These are phyloP conservation scores for Heloderma charlesbogerti DNA, from an alignment of 2,113 vertebrate species.

Conservation along the genomic window DNA sequence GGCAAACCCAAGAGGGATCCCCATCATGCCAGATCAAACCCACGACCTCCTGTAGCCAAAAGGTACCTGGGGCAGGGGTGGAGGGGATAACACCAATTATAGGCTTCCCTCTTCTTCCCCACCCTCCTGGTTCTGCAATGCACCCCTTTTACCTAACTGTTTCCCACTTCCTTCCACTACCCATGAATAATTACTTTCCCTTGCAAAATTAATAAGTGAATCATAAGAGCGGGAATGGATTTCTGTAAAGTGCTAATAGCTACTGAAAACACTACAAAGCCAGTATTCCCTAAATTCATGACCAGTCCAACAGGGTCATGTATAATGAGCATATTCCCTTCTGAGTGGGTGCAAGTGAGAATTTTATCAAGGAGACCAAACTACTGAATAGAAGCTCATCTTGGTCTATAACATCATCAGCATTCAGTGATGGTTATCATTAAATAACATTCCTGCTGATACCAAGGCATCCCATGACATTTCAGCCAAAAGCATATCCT, in stretches of 20 bases:
- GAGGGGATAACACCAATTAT: neutral
- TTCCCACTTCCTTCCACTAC: neutral
- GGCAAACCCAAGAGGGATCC: neutral
- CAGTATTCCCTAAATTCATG: neutral
- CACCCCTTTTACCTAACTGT: neutral
- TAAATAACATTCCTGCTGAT: too few species aligned
- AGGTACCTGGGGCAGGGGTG: too few species aligned
- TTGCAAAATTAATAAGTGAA: neutral
- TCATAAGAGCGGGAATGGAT: neutral
- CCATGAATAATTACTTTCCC: neutral
- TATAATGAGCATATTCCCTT: neutral
- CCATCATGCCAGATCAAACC: neutral
- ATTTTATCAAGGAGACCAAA: neutral
- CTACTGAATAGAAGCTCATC: too few species aligned
- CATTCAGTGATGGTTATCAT: too few species aligned
- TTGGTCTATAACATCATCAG: too few species aligned
- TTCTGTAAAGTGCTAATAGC: neutral
- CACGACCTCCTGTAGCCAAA: slow-evolving; percentile 5
- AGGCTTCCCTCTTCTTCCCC: neutral
- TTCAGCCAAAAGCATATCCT: too few species aligned
- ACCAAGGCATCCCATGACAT: too few species aligned
- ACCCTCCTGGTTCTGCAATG: neutral
- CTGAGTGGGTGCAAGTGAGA: neutral
- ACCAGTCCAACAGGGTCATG: neutral
- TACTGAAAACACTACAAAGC: neutral